phyloP scores from a whole-genome alignment of 2,113 vertebrate genomes.

The Chaenogobius annularis region DNA sequence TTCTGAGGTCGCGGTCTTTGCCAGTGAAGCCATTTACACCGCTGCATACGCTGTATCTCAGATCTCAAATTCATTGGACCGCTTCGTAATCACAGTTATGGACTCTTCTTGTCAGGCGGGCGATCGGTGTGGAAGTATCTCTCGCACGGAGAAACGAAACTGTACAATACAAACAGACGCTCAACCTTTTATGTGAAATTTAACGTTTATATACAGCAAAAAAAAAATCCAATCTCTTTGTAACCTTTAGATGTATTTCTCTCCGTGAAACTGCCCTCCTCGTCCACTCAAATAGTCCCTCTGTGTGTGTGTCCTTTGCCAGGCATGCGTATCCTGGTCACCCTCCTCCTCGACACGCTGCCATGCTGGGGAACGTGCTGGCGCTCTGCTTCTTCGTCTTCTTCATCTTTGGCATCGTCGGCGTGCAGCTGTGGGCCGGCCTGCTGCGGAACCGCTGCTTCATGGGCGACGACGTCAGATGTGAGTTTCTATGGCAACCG shows the following conservation, averaged over 20 bases:
- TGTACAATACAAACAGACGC: too few relatives aligned
- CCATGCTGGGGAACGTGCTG: conserved; percentile 95
- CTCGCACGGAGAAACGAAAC: too few relatives aligned
- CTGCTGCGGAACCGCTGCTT: conserved; percentile 94
- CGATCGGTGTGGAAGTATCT: too few relatives aligned
- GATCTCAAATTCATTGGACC: too few relatives aligned
- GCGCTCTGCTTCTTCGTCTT: conserved; percentile 96
- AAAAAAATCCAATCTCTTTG: too few relatives aligned
- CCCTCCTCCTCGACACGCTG: conserved; percentile 92
- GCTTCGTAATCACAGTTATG: too few relatives aligned
- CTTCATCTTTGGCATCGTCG: conserved; percentile 96
- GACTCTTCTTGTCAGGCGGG: too few relatives aligned
- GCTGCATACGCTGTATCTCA: too few relatives aligned
- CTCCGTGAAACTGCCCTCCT: background rate
- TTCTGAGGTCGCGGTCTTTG: too few relatives aligned
- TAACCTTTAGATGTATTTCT: background rate
- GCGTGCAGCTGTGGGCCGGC: conserved; percentile 95
- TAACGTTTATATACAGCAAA: too few relatives aligned
- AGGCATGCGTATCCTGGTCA: conserved; percentile 97
- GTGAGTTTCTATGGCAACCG: conserved; percentile 75
- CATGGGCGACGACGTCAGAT: conserved; percentile 84
- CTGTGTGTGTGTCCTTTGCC: conserved; percentile 43
- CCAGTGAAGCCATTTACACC: too few relatives aligned
- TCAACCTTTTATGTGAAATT: too few relatives aligned
- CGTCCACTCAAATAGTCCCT: conserved; percentile 18